Conservation (phyloP, 2,888 invertebrate species). For the Leucoma salicis region DNA sequence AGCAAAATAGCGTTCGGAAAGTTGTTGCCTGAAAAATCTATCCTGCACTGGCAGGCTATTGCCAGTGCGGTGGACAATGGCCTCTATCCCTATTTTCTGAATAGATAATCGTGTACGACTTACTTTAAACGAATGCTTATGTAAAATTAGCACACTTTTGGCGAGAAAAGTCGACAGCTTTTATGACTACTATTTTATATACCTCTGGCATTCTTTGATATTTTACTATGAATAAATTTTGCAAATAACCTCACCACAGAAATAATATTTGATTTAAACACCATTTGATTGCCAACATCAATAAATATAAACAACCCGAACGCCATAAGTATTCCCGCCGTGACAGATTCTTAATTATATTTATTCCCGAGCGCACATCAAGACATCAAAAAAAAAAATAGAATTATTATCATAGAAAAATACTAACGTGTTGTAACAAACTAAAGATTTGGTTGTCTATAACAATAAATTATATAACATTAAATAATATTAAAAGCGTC, state of each 20-base stretch:
- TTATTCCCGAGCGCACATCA: constrained; percentile 21
- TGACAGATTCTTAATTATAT: constrained; percentile 27
- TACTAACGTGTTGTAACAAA: constrained; percentile 22
- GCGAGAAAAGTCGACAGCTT: not conserved
- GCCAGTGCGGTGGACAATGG: no score
- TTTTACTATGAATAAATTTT: not conserved
- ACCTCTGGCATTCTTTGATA: not conserved
- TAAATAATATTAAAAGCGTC: constrained; percentile 32
- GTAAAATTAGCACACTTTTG: not conserved
- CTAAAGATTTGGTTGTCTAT: constrained; percentile 34
- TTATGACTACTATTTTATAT: not conserved
- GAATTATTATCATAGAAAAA: constrained; percentile 28
- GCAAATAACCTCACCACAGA: not conserved
- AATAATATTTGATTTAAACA: constrained; percentile 8
- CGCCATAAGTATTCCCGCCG: constrained; percentile 4
- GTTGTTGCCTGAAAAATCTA: no score
- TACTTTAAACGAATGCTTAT: no score
- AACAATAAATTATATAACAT: constrained; percentile 30
- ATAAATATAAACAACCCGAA: constrained; percentile 5
- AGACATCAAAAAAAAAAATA: constrained; percentile 24
- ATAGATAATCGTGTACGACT: no score
- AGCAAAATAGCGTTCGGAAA: no score
- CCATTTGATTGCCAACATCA: constrained; percentile 8
- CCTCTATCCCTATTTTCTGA: no score
- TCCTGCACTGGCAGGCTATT: no score